Evolutionary conservation across 2,113 vertebrate species (phyloP), one percentile per base, ranked within the genome.

Genomic region (Vulpes ferrilata): DNA sequence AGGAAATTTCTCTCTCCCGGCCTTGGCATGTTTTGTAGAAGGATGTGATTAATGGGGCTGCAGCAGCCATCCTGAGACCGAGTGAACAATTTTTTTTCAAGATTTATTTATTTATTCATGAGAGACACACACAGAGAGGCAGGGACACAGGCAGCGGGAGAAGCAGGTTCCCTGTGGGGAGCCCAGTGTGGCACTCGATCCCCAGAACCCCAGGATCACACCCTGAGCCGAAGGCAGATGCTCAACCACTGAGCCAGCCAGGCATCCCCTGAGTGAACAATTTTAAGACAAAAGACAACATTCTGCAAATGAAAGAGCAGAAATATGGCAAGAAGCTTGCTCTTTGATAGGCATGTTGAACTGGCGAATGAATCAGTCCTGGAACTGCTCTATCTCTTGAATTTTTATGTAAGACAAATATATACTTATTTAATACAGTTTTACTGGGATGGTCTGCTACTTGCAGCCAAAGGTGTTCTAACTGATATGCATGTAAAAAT

Each of bases 261-360:
- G 43, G 43, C 7, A 7, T 43, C 43, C 43, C 43, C 43, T 35
- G 9, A 57, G 32, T 79, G 25, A 30, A 73, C 30, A 81, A 3
- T 90, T 93, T 90, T 57, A 90, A 73, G 15, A 90, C 55, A 93
- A 93, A 84, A 90, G 60, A 17, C 15, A 64, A 38, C 32, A 69
- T 67, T 91, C 38, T 76, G 19, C 23, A 94, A 82, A 69, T 60
- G 17, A 76, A 88, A 67, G 32, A 30, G 60, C 16, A 73, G 27
- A 96, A 82, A 81, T 59, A 94, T 7, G n/a, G 35, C 38, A 71
- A 7, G 22, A 80, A 85, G n/a, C 38, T 85, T 65, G 11, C 22
- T 96, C 23, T 90, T 38, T 64, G 32, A 81, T 74, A n/a, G 80
- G 48, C 65, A 74, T 81, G 7, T 73, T 86, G 48, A 73, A 48